These are phyloP conservation scores for Phrynocephalus forsythii DNA, from an alignment of 2,797 vertebrate species.

Conservation along the genomic window DNA sequence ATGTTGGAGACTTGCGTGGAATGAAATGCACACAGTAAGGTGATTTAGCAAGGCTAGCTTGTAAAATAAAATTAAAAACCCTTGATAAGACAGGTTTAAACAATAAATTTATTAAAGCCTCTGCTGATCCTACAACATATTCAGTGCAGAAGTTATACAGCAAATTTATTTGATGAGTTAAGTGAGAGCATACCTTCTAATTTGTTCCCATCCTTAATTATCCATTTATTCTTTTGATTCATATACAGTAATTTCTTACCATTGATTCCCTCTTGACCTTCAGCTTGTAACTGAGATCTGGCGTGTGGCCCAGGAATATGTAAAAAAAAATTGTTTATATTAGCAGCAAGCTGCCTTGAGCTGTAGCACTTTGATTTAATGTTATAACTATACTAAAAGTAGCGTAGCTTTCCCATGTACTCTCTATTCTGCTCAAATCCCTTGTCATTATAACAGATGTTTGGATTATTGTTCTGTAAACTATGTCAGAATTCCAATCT, in stretches of 20 bases:
- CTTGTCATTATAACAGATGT: constrained; percentile 97
- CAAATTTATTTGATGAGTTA: constrained; percentile 83
- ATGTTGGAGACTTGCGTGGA: constrained; percentile 63
- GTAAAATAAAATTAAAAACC: constrained; percentile 51
- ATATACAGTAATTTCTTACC: constrained; percentile 85
- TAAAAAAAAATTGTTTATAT: constrained; percentile 94
- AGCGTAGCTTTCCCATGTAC: constrained; percentile 90
- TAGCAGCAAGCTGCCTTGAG: constrained; percentile 87
- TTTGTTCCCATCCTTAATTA: constrained; percentile 86
- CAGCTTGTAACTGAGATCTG: constrained; percentile 85
- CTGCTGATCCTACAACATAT: constrained; percentile 65
- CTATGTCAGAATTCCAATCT: constrained; percentile 93
- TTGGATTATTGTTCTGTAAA: constrained; percentile 96
- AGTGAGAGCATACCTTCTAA: constrained; percentile 78
- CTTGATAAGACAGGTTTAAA: constrained; percentile 58
- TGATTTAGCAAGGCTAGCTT: constrained; percentile 61
- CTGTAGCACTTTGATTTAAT: constrained; percentile 91
- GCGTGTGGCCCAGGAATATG: constrained; percentile 85
- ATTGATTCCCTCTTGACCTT: constrained; percentile 90
- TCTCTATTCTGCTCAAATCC: constrained; percentile 85
- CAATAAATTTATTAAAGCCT: constrained; percentile 72
- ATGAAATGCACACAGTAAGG: constrained; percentile 63
- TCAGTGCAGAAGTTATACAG: constrained; percentile 69
- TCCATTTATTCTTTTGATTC: constrained; percentile 91
- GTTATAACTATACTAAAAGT: constrained; percentile 88